These are phyloP conservation scores for Octopus sinensis DNA, from an alignment of 1,140 invertebrate genomes.

Conservation along the genomic window DNA sequence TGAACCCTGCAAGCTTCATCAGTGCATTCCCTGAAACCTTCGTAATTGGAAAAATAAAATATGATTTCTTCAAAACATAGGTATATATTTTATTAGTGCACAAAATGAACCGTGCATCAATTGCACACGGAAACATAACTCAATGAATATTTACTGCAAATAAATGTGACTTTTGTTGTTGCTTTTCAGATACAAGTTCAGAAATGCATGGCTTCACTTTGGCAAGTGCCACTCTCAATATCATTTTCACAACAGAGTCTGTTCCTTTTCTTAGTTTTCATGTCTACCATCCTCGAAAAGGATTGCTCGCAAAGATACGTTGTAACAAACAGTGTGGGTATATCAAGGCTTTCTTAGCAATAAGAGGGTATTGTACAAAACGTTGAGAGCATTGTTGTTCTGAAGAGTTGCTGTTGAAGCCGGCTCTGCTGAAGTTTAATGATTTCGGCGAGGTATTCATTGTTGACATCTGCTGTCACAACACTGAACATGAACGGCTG, in stretches of 20 bases:
- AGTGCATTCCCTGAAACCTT: too few species aligned
- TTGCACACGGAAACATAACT: conserved; percentile 14
- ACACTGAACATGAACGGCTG: background rate
- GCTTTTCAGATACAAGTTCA: background rate
- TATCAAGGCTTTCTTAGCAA: background rate
- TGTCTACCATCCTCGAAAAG: background rate
- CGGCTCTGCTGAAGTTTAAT: background rate
- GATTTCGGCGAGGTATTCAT: background rate
- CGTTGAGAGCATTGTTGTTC: conserved; percentile 7
- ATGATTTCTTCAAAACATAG: too few species aligned
- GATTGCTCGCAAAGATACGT: background rate
- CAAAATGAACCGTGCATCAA: background rate
- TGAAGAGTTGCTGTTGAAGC: background rate
- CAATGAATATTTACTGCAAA: too few species aligned
- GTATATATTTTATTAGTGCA: background rate
- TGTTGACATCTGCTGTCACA: background rate
- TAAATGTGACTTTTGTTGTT: background rate
- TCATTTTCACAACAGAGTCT: background rate
- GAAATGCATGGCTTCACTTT: conserved; percentile 1
- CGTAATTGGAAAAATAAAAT: too few species aligned
- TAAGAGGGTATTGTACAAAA: background rate
- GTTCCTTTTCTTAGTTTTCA: conserved; percentile 5
- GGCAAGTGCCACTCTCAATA: conserved; percentile 1
- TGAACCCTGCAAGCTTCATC: too few species aligned
- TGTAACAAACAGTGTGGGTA: background rate